These are phyloP conservation scores for Cherax quadricarinatus DNA, from an alignment of 1,140 invertebrate genomes.

Conservation along the genomic window DNA sequence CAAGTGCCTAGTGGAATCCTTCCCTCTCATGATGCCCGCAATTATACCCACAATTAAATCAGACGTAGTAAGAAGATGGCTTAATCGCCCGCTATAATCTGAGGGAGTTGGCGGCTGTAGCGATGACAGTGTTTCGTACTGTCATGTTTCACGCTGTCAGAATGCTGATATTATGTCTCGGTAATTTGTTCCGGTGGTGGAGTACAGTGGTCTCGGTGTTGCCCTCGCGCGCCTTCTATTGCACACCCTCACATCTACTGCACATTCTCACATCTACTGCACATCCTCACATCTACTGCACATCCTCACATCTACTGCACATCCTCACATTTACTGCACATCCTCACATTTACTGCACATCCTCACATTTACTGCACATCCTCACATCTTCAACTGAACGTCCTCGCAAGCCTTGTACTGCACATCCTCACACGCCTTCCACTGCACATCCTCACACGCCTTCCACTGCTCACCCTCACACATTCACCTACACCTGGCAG, in stretches of 20 bases:
- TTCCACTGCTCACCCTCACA: not conserved
- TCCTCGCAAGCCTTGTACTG: not conserved
- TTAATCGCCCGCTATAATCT: slow-evolving; percentile 3
- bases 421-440: too few relatives aligned
- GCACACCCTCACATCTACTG: not conserved
- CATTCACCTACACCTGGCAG: not conserved
- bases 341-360: not conserved
- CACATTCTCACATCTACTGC: not conserved
- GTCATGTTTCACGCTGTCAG: not conserved
- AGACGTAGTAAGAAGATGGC: not conserved
- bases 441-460: not conserved
- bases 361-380: not conserved
- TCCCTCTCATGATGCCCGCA: not conserved
- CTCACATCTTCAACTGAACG: too few relatives aligned
- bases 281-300: not conserved
- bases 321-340: not conserved
- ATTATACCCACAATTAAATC: not conserved
- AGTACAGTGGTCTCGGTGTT: too few relatives aligned
- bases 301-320: not conserved
- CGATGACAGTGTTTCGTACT: not conserved
- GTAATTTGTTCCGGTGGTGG: not conserved
- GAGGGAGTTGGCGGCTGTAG: not conserved
- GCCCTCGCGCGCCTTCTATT: not conserved
- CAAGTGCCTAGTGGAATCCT: not conserved
- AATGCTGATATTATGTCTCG: not conserved